A percentile compares a stretch with the other conserved stretches of the same genome.
These are phyloP conservation scores for Sebastes fasciatus DNA, from an alignment of 2,113 vertebrate genomes.

Conservation along the genomic window DNA sequence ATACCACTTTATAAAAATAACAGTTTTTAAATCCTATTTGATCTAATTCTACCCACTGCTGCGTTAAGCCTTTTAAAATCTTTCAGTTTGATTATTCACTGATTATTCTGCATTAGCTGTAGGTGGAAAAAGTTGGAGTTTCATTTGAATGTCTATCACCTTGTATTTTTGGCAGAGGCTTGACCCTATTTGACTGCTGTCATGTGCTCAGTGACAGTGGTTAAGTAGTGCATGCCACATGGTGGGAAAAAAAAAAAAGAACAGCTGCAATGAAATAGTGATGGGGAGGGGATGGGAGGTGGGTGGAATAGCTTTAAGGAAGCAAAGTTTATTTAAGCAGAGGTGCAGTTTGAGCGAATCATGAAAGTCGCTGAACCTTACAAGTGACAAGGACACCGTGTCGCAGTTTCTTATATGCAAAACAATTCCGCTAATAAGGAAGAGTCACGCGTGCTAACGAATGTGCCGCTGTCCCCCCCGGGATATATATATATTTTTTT, in stretches of 20 bases:
- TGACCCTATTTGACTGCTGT: slow-evolving; percentile 29
- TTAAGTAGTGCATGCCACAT: slow-evolving; percentile 14
- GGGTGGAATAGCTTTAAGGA: slow-evolving; percentile 32
- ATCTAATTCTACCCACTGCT: too few species aligned
- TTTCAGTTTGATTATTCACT: not conserved
- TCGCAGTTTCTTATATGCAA: slow-evolving; percentile 32
- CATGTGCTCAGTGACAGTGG: slow-evolving; percentile 26
- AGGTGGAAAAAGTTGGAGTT: not conserved
- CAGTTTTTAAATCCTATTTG: not conserved
- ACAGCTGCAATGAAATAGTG: slow-evolving; percentile 15
- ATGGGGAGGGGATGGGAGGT: not conserved
- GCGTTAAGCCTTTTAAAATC: too few species aligned
- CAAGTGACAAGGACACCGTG: slow-evolving; percentile 42
- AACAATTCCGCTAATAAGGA: slow-evolving; percentile 60
- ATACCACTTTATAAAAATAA: too few species aligned
- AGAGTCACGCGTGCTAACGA: slow-evolving; percentile 58
- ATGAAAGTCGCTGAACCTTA: slow-evolving; percentile 43
- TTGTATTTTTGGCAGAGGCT: slow-evolving; percentile 29
- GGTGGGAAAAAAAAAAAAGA: slow-evolving; percentile 17
- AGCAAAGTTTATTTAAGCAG: slow-evolving; percentile 30
- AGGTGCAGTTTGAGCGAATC: slow-evolving; percentile 8
- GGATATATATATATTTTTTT: slow-evolving; percentile 26
- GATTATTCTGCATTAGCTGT: not conserved
- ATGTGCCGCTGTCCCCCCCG: slow-evolving; percentile 43
- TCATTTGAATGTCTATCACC: not conserved